Percentiles rank a stretch among this genome's conserved stretches.
Evolutionary conservation across 2,888 invertebrate species (phyloP).

Genomic region (Empis stercorea): DNA sequence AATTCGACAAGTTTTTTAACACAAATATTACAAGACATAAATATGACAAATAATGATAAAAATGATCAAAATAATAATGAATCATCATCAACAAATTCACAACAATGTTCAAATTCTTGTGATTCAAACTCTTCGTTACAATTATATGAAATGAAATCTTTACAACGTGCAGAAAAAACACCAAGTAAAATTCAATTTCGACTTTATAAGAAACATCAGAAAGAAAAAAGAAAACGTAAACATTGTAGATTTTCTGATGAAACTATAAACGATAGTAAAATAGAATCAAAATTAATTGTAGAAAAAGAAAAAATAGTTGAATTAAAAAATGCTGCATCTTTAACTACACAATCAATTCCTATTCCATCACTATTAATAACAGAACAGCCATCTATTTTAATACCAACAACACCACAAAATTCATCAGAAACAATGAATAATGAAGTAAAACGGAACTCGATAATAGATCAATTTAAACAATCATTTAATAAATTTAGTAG

Average conservation of each 20-base stretch:
- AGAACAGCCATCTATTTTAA: neutral
- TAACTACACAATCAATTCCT: neutral
- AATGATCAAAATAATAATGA: too few relatives aligned
- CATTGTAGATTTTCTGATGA: too few relatives aligned
- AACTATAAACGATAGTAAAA: neutral
- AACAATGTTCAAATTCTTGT: neutral
- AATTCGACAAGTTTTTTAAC: too few relatives aligned
- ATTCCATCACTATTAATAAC: neutral
- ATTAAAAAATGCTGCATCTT: neutral
- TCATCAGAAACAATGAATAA: neutral
- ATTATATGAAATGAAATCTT: neutral
- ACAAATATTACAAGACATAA: too few relatives aligned
- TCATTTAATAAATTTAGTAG: neutral
- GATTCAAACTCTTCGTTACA: neutral
- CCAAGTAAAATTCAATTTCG: conserved; percentile 30
- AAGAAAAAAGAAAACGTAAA: neutral
- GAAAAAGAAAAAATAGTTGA: neutral
- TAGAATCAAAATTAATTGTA: neutral
- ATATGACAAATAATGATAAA: too few relatives aligned
- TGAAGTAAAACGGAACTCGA: neutral
- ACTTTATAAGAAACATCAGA: conserved; percentile 18
- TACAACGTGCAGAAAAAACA: conserved; percentile 6
- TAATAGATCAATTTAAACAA: neutral
- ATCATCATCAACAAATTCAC: neutral
- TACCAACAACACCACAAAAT: neutral